Evolutionary conservation across 2,888 invertebrate genomes (phyloP).

Genomic region (Drosophila putrida): DNA sequence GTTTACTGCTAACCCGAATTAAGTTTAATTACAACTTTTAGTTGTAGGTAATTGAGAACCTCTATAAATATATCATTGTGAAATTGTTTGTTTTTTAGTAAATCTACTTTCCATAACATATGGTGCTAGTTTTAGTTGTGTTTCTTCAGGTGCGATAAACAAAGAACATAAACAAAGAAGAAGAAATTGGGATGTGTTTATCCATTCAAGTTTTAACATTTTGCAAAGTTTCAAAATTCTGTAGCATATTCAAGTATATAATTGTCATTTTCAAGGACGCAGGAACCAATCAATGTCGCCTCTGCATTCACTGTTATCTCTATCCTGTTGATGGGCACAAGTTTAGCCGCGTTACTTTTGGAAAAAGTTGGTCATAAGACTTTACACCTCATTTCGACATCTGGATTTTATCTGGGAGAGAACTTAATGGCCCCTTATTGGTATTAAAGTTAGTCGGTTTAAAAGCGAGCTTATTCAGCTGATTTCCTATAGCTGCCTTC

Average conservation of each 20-base stretch:
- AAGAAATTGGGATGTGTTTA: not conserved
- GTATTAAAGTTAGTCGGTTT: not conserved
- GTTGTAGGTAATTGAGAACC: not conserved
- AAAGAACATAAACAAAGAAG: not conserved
- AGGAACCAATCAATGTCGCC: not conserved
- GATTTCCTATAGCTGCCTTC: slow-evolving; percentile 1
- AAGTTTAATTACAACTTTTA: too few species aligned
- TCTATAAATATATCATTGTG: not conserved
- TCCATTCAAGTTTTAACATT: too few species aligned
- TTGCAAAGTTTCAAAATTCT: not conserved
- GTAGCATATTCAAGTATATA: not conserved
- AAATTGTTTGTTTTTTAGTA: not conserved
- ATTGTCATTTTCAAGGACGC: not conserved
- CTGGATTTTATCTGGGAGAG: slow-evolving; percentile 6
- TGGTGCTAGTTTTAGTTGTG: slow-evolving; percentile 2
- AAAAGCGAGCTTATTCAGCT: not conserved
- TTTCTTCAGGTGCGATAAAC: too few species aligned
- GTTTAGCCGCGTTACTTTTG: slow-evolving; percentile 7
- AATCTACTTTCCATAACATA: slow-evolving; percentile 1
- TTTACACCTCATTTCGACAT: not conserved
- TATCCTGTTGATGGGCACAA: not conserved
- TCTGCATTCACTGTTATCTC: not conserved
- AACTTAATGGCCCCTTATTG: not conserved
- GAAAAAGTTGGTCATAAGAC: slow-evolving; percentile 12
- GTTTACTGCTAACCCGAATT: too few species aligned